These are phyloP conservation scores for Drosophila sturtevanti DNA, from an alignment of 1,140 invertebrate species.

Conservation along the genomic window DNA sequence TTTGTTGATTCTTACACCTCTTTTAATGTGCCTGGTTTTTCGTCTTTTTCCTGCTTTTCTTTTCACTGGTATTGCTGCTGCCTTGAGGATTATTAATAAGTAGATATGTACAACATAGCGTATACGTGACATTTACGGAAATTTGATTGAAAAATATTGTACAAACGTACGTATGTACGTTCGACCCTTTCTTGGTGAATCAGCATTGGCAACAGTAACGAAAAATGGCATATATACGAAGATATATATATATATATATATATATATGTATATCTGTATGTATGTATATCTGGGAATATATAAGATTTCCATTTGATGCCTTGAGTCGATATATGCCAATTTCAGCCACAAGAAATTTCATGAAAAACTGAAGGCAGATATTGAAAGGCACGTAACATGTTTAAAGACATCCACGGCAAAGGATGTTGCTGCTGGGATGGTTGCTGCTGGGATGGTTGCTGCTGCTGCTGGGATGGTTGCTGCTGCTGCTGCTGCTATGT, in stretches of 20 bases:
- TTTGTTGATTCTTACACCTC: neutral
- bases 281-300: neutral
- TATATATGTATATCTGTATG: too few species aligned
- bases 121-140: slow-evolving; percentile 79
- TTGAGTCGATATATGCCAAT: slow-evolving; percentile 58
- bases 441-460: slow-evolving; percentile 7
- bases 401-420: neutral
- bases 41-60: neutral
- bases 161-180: too few species aligned
- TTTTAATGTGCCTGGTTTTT: slow-evolving; percentile 7
- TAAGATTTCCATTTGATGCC: slow-evolving; percentile 69
- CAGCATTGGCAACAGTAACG: neutral
- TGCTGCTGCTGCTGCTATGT: slow-evolving; percentile 20
- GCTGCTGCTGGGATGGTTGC: neutral
- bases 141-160: slow-evolving; percentile 81
- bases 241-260: too few species aligned
- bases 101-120: slow-evolving; percentile 50
- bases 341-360: slow-evolving; percentile 20
- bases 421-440: neutral
- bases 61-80: slow-evolving; percentile 10
- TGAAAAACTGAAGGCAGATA: slow-evolving; percentile 7
- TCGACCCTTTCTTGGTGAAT: slow-evolving; percentile 37
- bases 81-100: slow-evolving; percentile 68
- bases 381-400: slow-evolving; percentile 42
- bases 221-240: neutral